Base-by-base conservation (phyloP, 2,888 invertebrate genomes). In the Meiosimyza decipiens region DNA sequence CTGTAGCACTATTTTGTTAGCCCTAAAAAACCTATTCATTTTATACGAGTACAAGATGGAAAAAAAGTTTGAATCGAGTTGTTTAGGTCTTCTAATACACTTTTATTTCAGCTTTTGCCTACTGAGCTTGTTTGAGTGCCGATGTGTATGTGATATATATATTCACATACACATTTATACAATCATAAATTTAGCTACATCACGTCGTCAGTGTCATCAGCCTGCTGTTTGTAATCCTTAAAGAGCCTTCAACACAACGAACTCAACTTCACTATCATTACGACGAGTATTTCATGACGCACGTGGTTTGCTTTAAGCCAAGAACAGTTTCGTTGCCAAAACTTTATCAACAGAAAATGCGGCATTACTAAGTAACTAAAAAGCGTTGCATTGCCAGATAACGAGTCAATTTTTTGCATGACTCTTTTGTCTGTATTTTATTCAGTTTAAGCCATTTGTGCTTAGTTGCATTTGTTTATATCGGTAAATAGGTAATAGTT, bases 201-300 rank as follows among this genome's bases (percentile, higher is more conserved):
- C 68, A 59, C 49, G 68, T 69, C 59, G 68, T 69, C 68, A 59
- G 49, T 47, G 57, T 67, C 67, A 57, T 67, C 57, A 49, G 60
- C 40, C 40, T 62, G 60, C 60, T 62, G 33, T 62, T 62, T 47
- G 47, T 33, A 62, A 62, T 62, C 40, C n/a, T 40, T 40, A 47
- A 62, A 62, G 60, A n/a, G 60, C 60, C 40, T 40, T 22, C 47
- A 62, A 40, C 47, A 57, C 57, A 28, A 7, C 40, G 40, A 2
- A 28, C 28, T 57, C 22, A 28, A 12, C 11, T 15, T 57, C 22
- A 15, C 55, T 28, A 18, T 40, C 40, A 40, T 9, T 40, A 55
- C 22, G 18, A 6, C 18, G 18, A 12, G 22, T 18, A 28, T 28
- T 57, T 57, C 28, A 15, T 57, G 15, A 28, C 57, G 57, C 57